Evolutionary conservation across 1,140 invertebrate genomes (phyloP).

Genomic region (Diploscapter pachys): DNA sequence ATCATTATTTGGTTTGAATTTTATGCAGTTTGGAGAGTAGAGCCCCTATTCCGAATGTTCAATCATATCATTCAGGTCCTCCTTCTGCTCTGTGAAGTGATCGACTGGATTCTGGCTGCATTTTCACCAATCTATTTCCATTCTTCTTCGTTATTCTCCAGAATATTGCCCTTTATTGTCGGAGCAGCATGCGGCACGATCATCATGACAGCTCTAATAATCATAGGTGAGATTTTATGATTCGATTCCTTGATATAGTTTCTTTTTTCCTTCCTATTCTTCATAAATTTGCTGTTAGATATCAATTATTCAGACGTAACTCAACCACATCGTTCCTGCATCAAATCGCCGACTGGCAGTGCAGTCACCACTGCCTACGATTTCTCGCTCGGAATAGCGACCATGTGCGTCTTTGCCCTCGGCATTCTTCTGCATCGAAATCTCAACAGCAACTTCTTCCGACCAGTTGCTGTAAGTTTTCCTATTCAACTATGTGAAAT

Average conservation of each 20-base stretch:
- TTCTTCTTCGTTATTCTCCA: slow-evolving; percentile 11
- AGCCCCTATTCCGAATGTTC: neutral
- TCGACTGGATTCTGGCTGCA: slow-evolving; percentile 26
- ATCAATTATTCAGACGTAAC: slow-evolving; percentile 13
- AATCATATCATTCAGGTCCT: slow-evolving; percentile 10
- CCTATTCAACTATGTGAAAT: neutral
- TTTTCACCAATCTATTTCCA: slow-evolving; percentile 30
- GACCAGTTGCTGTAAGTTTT: slow-evolving; percentile 17
- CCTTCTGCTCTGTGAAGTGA: slow-evolving; percentile 19
- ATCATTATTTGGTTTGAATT: neutral
- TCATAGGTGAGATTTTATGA: slow-evolving; percentile 8
- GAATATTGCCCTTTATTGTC: slow-evolving; percentile 22
- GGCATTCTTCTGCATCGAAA: slow-evolving; percentile 15
- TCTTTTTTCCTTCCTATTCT: neutral
- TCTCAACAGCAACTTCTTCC: slow-evolving; percentile 18
- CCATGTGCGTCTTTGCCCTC: slow-evolving; percentile 19
- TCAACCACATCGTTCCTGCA: slow-evolving; percentile 5
- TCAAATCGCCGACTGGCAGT: slow-evolving; percentile 12
- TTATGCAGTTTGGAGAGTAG: neutral
- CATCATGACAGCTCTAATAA: slow-evolving; percentile 17
- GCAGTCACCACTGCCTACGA: slow-evolving; percentile 18
- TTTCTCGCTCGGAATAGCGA: slow-evolving; percentile 21
- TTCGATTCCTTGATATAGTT: neutral
- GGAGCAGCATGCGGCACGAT: slow-evolving; percentile 16
- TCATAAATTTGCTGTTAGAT: neutral